A percentile compares a stretch with the other conserved stretches of the same genome.
These are phyloP conservation scores for Xiphophorus couchianus DNA, from an alignment of 2,113 vertebrate species.

Conservation along the genomic window DNA sequence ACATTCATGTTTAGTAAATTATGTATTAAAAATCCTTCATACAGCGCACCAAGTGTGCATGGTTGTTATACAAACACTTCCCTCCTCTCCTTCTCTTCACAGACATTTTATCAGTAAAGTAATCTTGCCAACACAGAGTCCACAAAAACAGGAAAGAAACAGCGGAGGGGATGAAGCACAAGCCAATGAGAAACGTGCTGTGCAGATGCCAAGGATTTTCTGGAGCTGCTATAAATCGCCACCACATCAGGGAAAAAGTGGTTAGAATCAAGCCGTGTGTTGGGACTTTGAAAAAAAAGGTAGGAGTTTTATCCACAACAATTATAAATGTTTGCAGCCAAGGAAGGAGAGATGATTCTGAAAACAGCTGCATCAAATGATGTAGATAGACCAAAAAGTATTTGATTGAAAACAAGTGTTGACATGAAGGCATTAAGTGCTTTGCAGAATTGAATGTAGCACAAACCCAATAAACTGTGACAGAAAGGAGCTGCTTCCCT, in stretches of 20 bases:
- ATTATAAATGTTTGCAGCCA: too few relatives aligned
- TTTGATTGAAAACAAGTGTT: constrained; percentile 33
- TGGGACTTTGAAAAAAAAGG: constrained; percentile 42
- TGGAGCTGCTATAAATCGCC: constrained; percentile 57
- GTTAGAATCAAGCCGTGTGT: constrained; percentile 56
- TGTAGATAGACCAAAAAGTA: constrained; percentile 2
- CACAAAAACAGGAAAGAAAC: constrained; percentile 49
- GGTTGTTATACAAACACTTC: not conserved
- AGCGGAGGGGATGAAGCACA: constrained; percentile 27
- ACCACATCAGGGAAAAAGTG: constrained; percentile 42
- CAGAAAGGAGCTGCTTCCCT: constrained; percentile 19
- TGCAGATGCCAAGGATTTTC: constrained; percentile 65
- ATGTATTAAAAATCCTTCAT: not conserved
- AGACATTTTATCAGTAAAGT: constrained; percentile 32
- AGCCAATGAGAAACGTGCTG: constrained; percentile 61
- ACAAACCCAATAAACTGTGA: constrained; percentile 7
- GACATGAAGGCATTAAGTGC: constrained; percentile 17
- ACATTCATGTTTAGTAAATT: not conserved
- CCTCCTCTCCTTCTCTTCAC: not conserved
- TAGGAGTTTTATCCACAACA: constrained; percentile 27
- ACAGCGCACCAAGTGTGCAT: not conserved
- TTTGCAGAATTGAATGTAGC: constrained; percentile 27
- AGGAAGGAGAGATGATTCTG: too few relatives aligned
- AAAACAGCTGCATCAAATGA: too few relatives aligned
- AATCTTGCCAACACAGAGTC: constrained; percentile 38